Evolutionary conservation across 2,113 vertebrate genomes (phyloP).

Genomic region (Macquaria ambigua): DNA sequence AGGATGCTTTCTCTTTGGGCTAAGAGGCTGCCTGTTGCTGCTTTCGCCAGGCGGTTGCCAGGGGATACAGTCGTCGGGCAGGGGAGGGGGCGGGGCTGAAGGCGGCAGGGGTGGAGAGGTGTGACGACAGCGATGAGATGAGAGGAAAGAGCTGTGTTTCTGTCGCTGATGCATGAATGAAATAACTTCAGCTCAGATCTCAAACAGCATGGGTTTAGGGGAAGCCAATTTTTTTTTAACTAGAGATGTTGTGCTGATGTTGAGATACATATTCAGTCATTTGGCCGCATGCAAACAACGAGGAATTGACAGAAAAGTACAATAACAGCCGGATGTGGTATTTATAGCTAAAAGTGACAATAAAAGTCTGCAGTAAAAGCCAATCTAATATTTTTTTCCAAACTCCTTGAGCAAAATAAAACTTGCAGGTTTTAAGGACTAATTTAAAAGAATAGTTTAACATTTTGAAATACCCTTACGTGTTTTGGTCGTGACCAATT

Average conservation of each 20-base stretch:
- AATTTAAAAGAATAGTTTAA: background rate
- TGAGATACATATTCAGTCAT: background rate
- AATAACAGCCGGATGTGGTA: background rate
- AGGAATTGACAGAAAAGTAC: background rate
- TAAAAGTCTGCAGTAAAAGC: background rate
- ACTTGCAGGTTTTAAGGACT: background rate
- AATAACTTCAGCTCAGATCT: conserved; percentile 7
- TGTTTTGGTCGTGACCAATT: too few species aligned
- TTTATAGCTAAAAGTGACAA: background rate
- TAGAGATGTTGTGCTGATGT: background rate
- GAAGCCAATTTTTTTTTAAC: background rate
- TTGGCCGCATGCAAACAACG: background rate
- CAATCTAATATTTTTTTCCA: background rate
- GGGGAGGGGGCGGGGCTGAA: conserved; percentile 7
- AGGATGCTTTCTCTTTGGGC: conserved; percentile 37
- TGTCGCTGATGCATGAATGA: background rate
- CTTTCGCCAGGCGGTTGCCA: conserved; percentile 74
- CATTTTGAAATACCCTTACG: background rate
- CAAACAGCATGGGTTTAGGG: background rate
- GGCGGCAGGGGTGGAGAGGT: conserved; percentile 30
- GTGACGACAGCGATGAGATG: conserved; percentile 66
- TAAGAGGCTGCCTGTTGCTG: conserved; percentile 66
- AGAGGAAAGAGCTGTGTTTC: conserved; percentile 14
- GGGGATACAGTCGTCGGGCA: conserved; percentile 65
- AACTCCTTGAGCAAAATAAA: background rate